Evolutionary conservation across 2,888 invertebrate genomes (phyloP).

Genomic region (Plebejus argus): DNA sequence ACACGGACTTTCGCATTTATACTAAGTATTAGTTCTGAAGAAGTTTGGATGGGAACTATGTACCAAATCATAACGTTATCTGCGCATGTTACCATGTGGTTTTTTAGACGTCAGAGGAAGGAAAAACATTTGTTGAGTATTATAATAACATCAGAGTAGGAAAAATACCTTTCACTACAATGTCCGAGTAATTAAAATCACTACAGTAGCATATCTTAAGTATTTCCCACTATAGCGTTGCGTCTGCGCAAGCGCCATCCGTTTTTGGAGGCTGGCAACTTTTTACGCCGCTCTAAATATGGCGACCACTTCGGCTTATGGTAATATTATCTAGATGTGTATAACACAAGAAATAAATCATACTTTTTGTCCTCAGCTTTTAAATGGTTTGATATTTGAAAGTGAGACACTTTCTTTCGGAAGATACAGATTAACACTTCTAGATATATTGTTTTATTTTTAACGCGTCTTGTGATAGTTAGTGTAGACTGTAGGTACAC

Average conservation of each 20-base stretch:
- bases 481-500: no score
- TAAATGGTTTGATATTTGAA: background rate
- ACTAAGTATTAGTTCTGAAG: no score
- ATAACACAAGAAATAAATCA: constrained; percentile 45
- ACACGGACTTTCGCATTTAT: no score
- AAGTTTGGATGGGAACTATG: no score
- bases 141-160: background rate
- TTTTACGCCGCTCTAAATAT: constrained; percentile 58
- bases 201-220: constrained; percentile 59
- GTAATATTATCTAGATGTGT: constrained; percentile 66
- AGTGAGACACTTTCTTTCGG: background rate
- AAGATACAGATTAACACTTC: background rate
- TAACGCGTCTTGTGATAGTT: background rate
- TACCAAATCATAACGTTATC: background rate
- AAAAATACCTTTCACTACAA: constrained; percentile 37
- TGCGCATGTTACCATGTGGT: background rate
- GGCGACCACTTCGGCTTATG: constrained; percentile 54
- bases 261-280: constrained; percentile 57
- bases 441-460: background rate
- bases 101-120: background rate
- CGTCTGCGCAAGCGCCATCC: constrained; percentile 50
- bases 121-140: background rate
- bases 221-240: constrained; percentile 58
- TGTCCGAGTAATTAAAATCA: constrained; percentile 48
- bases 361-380: constrained; percentile 41